A percentile compares a stretch with the other conserved stretches of the same genome.
These are phyloP conservation scores for Oscheius onirici DNA, from an alignment of 2,888 invertebrate genomes.

Conservation along the genomic window DNA sequence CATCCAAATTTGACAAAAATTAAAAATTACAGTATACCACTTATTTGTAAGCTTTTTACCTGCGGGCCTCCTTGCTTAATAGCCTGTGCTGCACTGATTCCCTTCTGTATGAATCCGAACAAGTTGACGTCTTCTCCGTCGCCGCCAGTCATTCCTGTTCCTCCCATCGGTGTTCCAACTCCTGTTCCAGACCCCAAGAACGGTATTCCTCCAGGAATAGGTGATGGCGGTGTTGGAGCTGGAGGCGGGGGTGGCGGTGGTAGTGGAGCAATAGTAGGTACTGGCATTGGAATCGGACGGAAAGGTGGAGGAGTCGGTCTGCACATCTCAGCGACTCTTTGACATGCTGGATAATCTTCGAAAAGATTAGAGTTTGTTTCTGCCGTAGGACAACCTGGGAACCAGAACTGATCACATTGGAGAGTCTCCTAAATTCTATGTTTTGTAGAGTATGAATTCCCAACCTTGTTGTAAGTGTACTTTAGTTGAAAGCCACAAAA, in stretches of 20 bases:
- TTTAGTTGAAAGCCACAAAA: conserved; percentile 68
- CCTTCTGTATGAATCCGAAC: conserved; percentile 52
- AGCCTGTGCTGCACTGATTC: conserved; percentile 49
- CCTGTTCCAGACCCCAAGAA: conserved; percentile 27
- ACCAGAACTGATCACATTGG: conserved; percentile 69
- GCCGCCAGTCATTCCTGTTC: conserved; percentile 33
- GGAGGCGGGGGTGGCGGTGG: conserved; percentile 42
- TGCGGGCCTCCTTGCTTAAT: conserved; percentile 35
- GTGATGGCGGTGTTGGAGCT: conserved; percentile 38
- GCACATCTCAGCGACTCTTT: conserved; percentile 59
- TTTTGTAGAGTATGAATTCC: neutral
- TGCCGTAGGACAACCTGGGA: conserved; percentile 65
- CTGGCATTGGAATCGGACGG: conserved; percentile 40
- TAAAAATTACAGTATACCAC: too few species aligned
- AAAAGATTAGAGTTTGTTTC: conserved; percentile 69
- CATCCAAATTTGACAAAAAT: too few species aligned
- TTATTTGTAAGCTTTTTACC: too few species aligned
- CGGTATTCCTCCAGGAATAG: conserved; percentile 24
- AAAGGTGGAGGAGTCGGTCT: conserved; percentile 45
- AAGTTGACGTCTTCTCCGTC: conserved; percentile 49
- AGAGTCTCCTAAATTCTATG: conserved; percentile 65
- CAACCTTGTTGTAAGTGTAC: conserved; percentile 56
- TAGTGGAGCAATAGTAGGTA: conserved; percentile 37
- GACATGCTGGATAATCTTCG: conserved; percentile 57
- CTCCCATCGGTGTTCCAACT: conserved; percentile 22